These are phyloP conservation scores for Latrodectus elegans DNA, from an alignment of 2,888 invertebrate species.

Conservation along the genomic window DNA sequence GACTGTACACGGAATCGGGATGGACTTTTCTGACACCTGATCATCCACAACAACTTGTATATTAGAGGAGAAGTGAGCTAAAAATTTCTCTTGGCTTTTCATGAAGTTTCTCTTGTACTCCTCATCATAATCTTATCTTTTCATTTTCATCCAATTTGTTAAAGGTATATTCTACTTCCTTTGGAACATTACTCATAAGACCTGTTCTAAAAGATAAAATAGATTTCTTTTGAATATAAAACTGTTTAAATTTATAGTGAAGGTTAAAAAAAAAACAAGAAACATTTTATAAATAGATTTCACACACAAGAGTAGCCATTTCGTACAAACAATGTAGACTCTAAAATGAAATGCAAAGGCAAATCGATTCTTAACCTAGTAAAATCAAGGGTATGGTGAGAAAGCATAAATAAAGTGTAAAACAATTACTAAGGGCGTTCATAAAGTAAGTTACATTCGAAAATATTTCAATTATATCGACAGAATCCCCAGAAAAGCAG, in stretches of 20 bases:
- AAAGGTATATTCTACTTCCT: neutral
- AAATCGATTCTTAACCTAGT: no score
- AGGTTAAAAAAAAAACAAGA: neutral
- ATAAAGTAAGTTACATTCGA: no score
- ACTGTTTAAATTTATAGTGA: neutral
- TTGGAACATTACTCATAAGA: neutral
- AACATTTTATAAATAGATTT: neutral
- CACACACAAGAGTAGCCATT: no score
- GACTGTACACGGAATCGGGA: slow-evolving; percentile 8
- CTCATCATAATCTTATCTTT: neutral
- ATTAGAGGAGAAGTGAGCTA: neutral
- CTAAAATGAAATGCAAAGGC: no score
- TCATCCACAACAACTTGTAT: neutral
- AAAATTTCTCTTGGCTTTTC: neutral
- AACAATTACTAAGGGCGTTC: no score
- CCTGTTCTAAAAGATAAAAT: neutral
- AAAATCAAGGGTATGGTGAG: no score
- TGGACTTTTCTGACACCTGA: slow-evolving; percentile 3
- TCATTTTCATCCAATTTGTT: neutral
- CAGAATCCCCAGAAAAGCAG: no score
- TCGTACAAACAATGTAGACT: no score
- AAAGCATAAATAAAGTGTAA: no score
- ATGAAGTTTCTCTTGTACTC: neutral
- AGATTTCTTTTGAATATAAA: neutral
- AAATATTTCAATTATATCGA: no score